phyloP scores from a whole-genome alignment of 2,888 invertebrate genomes.

The Melinaea menophilus region DNA sequence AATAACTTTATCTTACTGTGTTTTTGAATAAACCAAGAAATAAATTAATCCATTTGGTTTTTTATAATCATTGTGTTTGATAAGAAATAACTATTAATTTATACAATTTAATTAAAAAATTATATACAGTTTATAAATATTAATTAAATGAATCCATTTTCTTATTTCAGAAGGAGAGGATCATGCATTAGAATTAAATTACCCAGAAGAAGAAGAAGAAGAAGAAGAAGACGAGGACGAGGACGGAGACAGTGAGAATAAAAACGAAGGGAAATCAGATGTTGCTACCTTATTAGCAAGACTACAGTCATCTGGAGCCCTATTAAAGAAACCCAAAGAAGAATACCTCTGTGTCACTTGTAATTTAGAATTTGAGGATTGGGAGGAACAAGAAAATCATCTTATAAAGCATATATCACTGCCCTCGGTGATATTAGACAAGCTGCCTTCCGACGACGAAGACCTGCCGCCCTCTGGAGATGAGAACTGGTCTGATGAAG shows the following conservation, averaged over 20 bases:
- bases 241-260: constrained; percentile 32
- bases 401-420: constrained; percentile 76
- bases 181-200: constrained; percentile 34
- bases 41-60: no score
- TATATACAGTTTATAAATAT: neutral
- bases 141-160: constrained; percentile 12
- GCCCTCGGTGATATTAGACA: constrained; percentile 70
- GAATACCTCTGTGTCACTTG: constrained; percentile 74
- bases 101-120: no score
- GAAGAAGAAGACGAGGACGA: constrained; percentile 33
- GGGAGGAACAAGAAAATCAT: constrained; percentile 71
- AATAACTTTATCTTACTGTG: neutral
- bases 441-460: constrained; percentile 76
- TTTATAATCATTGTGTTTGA: no score
- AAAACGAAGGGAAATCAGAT: constrained; percentile 40
- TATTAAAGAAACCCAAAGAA: constrained; percentile 60
- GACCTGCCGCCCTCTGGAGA: constrained; percentile 59
- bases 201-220: constrained; percentile 23
- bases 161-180: constrained; percentile 48
- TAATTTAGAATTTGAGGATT: constrained; percentile 65
- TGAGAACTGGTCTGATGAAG: constrained; percentile 71
- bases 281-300: constrained; percentile 59
- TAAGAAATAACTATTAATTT: no score
- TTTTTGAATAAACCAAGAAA: neutral
- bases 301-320: constrained; percentile 59